phyloP scores from a whole-genome alignment of 2,888 invertebrate species.

The Drosophila tripunctata region DNA sequence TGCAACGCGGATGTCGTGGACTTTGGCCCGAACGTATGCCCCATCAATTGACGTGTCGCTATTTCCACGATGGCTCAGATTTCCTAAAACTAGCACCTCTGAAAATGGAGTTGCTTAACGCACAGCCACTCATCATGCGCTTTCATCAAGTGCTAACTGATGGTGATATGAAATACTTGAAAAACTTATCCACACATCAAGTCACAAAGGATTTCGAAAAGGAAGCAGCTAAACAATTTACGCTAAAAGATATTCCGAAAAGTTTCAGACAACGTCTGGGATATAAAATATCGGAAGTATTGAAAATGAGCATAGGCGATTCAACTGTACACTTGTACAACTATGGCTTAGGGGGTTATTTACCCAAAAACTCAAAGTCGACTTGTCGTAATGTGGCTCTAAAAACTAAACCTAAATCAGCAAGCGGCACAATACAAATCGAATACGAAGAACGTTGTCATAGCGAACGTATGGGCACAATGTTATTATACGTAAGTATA shows the following conservation, averaged over 20 bases:
- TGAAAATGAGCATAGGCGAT: slow-evolving; percentile 7
- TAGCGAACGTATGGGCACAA: slow-evolving; percentile 28
- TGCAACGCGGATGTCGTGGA: slow-evolving; percentile 45
- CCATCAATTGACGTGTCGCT: slow-evolving; percentile 29
- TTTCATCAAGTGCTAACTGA: slow-evolving; percentile 45
- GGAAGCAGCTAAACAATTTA: neutral
- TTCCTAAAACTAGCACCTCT: slow-evolving; percentile 44
- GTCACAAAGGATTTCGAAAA: neutral
- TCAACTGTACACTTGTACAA: slow-evolving; percentile 20
- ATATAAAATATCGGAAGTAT: slow-evolving; percentile 30
- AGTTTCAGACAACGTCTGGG: slow-evolving; percentile 2
- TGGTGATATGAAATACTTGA: slow-evolving; percentile 24
- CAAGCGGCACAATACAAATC: neutral
- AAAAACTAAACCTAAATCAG: neutral
- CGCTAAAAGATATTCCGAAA: neutral
- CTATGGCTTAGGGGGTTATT: slow-evolving; percentile 38
- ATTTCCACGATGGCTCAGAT: neutral
- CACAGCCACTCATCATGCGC: slow-evolving; percentile 35
- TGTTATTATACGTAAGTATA: slow-evolving; percentile 38
- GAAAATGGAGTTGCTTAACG: slow-evolving; percentile 38
- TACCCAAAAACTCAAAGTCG: slow-evolving; percentile 1
- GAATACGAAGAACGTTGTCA: neutral
- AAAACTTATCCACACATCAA: neutral
- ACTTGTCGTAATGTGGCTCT: neutral
- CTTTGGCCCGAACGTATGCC: slow-evolving; percentile 23